These are phyloP conservation scores for Tryphoninae sp. DNA, from an alignment of 2,888 invertebrate genomes.

Conservation along the genomic window DNA sequence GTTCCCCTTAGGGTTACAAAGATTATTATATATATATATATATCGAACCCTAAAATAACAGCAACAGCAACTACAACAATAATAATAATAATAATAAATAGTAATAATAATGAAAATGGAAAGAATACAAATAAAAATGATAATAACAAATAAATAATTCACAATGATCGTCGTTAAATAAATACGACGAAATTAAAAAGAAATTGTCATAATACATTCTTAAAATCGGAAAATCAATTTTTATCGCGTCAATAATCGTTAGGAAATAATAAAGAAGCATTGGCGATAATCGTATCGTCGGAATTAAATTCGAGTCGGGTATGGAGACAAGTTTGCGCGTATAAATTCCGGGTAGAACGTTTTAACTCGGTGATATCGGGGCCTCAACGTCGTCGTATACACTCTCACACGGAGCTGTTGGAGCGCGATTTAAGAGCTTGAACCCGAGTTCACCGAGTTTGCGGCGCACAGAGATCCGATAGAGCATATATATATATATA, in stretches of 20 bases:
- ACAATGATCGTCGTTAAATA: background rate
- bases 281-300: background rate
- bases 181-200: background rate
- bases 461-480: slow-evolving; percentile 32
- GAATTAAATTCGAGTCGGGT: background rate
- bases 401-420: background rate
- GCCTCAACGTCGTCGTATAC: no score
- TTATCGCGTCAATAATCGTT: no score
- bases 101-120: background rate
- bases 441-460: slow-evolving; percentile 72
- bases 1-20: no score
- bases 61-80: background rate
- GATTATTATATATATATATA: background rate
- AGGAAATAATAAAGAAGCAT: background rate
- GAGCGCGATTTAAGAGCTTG: slow-evolving; percentile 66
- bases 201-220: no score
- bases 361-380: background rate
- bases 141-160: background rate
- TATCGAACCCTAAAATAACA: background rate
- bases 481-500: background rate
- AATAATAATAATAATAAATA: background rate
- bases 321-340: background rate
- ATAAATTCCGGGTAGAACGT: slow-evolving; percentile 3
- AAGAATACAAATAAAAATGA: no score
- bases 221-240: no score